Percentiles rank a stretch among this genome's conserved stretches.
phyloP scores from a whole-genome alignment of 1,140 invertebrate genomes.

The Aphaenogaster ashmeadi region DNA sequence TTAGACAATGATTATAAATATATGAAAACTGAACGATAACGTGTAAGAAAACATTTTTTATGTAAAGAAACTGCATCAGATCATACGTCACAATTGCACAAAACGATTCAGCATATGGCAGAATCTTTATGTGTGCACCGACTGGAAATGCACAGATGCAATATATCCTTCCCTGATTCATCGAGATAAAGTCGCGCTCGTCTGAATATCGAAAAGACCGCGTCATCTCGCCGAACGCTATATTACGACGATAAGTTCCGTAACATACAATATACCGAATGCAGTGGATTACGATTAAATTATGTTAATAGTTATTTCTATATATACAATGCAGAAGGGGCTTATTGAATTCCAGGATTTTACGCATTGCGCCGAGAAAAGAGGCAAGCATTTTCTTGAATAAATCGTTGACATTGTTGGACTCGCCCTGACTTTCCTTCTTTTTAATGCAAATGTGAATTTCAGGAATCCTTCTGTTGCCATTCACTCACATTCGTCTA shows the following conservation, averaged over 20 bases:
- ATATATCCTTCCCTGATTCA: constrained; percentile 38
- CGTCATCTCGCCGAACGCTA: constrained; percentile 23
- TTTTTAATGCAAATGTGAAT: constrained; percentile 38
- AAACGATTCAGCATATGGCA: constrained; percentile 48
- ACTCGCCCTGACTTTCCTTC: background rate
- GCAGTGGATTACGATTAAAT: background rate
- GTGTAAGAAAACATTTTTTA: background rate
- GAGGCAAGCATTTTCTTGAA: background rate
- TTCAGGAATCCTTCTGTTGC: constrained; percentile 3
- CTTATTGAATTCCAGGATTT: background rate
- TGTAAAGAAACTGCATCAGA: background rate
- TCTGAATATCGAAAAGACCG: constrained; percentile 41
- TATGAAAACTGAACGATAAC: background rate
- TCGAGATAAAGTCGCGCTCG: constrained; percentile 42
- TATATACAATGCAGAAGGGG: background rate
- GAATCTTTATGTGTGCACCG: constrained; percentile 13
- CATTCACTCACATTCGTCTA: constrained; percentile 24
- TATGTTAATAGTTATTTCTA: constrained; percentile 26
- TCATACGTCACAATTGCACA: constrained; percentile 18
- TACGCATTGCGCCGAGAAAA: background rate
- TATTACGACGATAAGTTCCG: constrained; percentile 2
- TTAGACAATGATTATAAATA: background rate
- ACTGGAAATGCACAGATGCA: constrained; percentile 10
- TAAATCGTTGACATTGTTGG: background rate
- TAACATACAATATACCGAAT: background rate